Base-by-base conservation (phyloP, 1,140 invertebrate genomes). In the Lepidurus arcticus region DNA sequence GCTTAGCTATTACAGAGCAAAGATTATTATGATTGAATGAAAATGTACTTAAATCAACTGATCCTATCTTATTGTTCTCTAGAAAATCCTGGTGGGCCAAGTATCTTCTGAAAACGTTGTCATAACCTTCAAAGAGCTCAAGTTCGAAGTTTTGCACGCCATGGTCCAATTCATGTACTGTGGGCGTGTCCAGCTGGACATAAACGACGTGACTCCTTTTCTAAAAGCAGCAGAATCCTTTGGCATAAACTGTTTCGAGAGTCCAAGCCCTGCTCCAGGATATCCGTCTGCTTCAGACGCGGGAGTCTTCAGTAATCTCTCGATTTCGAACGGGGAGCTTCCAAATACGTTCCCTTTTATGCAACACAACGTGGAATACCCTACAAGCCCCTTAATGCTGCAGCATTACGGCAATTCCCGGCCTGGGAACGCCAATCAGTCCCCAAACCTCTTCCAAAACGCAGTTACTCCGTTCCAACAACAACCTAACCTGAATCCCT, bases 111-210 rank as follows among this genome's bases (percentile, higher is more conserved):
- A 93, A 82, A 93, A 96, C 86, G 94, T 94, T 82, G 95, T 96
- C 84, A 93, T 96, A 84, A 95, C 96, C 84, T 89, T 96, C 81
- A 94, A 95, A 86, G 94, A 96, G 91, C 93, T 96, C 83, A 90
- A 92, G 84, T 94, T 94, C 86, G 88, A 90, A 82, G 94, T 96
- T 87, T 89, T 96, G 84, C 90, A 93, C 84, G 94, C 93, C 81
- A 90, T 97, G 84, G 92, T 96, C 84, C 93, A 96, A 88, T 96
- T 96, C 90, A 97, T 97, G 94, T 96, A 97, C 90, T 93, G 79
- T 74, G 79, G 79, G 5, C 53, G 53, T 21, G 53, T 65, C 53
- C 53, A 65, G 53, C 53, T 65, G 9, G 53, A 65, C 16, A 65
- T 65, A 13, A 65, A 65, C n/a, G 53, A 65, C 53, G 53, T 65